These are phyloP conservation scores for Gari tellinella DNA, from an alignment of 2,888 invertebrate genomes.

Conservation along the genomic window DNA sequence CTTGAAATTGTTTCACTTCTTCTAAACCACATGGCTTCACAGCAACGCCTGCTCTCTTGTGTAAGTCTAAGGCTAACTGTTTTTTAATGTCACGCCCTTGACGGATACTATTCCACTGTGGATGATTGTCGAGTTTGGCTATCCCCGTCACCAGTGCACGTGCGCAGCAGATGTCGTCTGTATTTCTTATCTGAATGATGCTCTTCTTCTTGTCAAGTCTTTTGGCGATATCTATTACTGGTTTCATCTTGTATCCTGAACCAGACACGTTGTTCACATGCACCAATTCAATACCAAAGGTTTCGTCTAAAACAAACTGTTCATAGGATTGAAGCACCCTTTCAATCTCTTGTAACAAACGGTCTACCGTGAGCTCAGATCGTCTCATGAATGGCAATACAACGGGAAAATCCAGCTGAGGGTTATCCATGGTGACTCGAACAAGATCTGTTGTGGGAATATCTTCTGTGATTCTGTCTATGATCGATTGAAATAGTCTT, in stretches of 20 bases:
- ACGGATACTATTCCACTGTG: slow-evolving; percentile 22
- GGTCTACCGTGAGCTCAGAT: slow-evolving; percentile 24
- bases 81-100: slow-evolving; percentile 3
- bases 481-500: slow-evolving; percentile 22
- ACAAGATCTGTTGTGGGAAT: slow-evolving; percentile 40
- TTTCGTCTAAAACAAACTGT: too few relatives aligned
- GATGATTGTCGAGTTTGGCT: slow-evolving; percentile 14
- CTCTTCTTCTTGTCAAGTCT: slow-evolving; percentile 16
- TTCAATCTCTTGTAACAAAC: slow-evolving; percentile 39
- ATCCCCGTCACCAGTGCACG: slow-evolving; percentile 23
- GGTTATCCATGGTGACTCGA: slow-evolving; percentile 16
- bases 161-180: slow-evolving; percentile 16
- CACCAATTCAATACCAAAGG: slow-evolving; percentile 22
- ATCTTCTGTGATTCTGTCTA: slow-evolving; percentile 18
- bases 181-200: slow-evolving; percentile 28
- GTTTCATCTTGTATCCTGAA: slow-evolving; percentile 4
- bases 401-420: too few relatives aligned
- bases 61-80: background rate
- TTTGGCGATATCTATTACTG: slow-evolving; percentile 3
- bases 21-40: slow-evolving; percentile 4
- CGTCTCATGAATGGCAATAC: too few relatives aligned
- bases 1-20: slow-evolving; percentile 37
- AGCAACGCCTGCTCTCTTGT: slow-evolving; percentile 6
- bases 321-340: slow-evolving; percentile 40
- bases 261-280: slow-evolving; percentile 5